Base-by-base conservation (phyloP, 2,888 invertebrate species). In the Archaeoteleia sp. region DNA sequence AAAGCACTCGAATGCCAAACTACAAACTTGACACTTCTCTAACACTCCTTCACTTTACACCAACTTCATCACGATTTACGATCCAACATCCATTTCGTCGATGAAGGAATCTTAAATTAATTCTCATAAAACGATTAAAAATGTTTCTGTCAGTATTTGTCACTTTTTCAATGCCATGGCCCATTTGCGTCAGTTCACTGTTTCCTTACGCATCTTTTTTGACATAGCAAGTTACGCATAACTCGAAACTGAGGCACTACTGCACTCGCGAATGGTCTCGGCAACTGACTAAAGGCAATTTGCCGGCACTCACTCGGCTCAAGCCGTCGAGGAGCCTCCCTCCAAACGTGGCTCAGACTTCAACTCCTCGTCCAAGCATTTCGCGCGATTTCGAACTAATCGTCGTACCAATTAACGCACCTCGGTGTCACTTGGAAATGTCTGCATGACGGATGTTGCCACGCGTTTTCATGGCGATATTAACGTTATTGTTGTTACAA, bases 311-410 rank as follows among this genome's bases (percentile, higher is more conserved):
- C 67, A 32, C 62, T 58, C 48, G 25, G 42, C 48, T 45, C 37
- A 58, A 58, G 65, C 66, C 43, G 65, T 60, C 60, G 48, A 43
- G 60, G 51, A 66, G 61, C 51, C 55, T 65, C 69, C 65, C 69
- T 39, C 69, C 69, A 60, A 45, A 34, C 51, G 13, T n/a, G n/a
- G n/a, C n/a, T n/a, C 43, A 34, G 35, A 39, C 43, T 45, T n/a
- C 35, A 32, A 54, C 42, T 40, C 35, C 42, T 48, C 35, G 32
- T 35, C 30, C 20, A 53, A 53, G 39, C 14, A 23, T 34, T 53
- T 61, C 39, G 43, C 51, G n/a, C 40, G 25, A 37, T 43, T 60
- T 35, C 43, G 45, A 51, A 37, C 30, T 60, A 35, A 48, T 42
- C 10, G 13, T n/a, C 12, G 39, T 25, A 9, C 2, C 15, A 40